Evolutionary conservation across 2,797 vertebrate genomes (phyloP).

Genomic region (Glyptemys insculpta): DNA sequence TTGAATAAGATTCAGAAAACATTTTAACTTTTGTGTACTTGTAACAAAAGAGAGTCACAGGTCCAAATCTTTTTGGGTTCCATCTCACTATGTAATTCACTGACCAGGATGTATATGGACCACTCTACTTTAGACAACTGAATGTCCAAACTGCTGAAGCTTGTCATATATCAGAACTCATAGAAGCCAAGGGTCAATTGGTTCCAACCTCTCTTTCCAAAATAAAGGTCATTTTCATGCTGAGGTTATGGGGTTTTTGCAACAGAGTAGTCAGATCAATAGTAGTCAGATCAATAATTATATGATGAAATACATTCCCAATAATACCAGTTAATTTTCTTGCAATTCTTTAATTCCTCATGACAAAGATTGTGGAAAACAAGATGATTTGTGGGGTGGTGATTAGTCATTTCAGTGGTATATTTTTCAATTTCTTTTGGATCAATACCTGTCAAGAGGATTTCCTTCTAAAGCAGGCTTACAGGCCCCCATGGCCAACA

Average conservation of each 20-base stretch:
- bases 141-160: background rate
- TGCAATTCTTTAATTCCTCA: background rate
- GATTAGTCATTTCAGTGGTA: background rate
- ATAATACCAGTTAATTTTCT: background rate
- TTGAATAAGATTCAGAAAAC: background rate
- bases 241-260: background rate
- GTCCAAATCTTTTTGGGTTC: background rate
- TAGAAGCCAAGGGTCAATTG: background rate
- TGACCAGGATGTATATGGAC: background rate
- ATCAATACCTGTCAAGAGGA: background rate
- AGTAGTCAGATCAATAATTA: background rate
- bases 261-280: background rate
- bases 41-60: background rate
- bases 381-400: background rate
- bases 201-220: background rate
- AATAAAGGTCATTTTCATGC: background rate
- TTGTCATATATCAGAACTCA: background rate
- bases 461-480: conserved; percentile 41
- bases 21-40: background rate
- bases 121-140: background rate
- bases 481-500: conserved; percentile 18
- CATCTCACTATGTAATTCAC: background rate
- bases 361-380: background rate
- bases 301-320: background rate
- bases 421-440: background rate